Conservation (phyloP, 2,113 vertebrate genomes). For the Oreochromis spilurus region DNA sequence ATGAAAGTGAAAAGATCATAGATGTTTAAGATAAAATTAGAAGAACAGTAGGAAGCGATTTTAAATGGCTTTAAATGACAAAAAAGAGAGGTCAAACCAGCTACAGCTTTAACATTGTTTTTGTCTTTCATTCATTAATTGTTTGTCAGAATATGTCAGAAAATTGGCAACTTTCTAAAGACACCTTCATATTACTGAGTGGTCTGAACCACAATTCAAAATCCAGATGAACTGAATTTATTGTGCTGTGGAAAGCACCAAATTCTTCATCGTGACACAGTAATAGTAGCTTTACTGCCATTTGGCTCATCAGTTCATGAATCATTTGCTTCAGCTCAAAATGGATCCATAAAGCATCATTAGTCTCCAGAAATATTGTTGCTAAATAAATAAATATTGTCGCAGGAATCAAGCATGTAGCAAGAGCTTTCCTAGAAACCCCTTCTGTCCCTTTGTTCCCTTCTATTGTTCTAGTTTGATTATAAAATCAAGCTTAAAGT, state of each 20-base stretch:
- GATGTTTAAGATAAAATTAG: not conserved
- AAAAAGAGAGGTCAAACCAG: not conserved
- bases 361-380: not conserved
- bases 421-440: not conserved
- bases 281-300: not conserved
- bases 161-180: not conserved
- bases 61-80: not conserved
- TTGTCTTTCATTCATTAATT: not conserved
- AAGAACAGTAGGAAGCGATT: rapidly evolving
- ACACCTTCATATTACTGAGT: not conserved
- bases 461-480: not conserved
- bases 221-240: not conserved
- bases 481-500: not conserved
- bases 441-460: not conserved
- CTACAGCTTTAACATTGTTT: not conserved
- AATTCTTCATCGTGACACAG: not conserved
- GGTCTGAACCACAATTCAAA: not conserved
- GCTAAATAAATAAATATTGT: not conserved
- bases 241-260: not conserved
- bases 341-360: not conserved
- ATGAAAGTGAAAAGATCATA: not conserved
- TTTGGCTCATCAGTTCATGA: not conserved
- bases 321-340: not conserved
- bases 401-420: not conserved
- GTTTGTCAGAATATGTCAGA: not conserved